Conservation (phyloP, 2,113 vertebrate genomes). For the Indicator maculatus region DNA sequence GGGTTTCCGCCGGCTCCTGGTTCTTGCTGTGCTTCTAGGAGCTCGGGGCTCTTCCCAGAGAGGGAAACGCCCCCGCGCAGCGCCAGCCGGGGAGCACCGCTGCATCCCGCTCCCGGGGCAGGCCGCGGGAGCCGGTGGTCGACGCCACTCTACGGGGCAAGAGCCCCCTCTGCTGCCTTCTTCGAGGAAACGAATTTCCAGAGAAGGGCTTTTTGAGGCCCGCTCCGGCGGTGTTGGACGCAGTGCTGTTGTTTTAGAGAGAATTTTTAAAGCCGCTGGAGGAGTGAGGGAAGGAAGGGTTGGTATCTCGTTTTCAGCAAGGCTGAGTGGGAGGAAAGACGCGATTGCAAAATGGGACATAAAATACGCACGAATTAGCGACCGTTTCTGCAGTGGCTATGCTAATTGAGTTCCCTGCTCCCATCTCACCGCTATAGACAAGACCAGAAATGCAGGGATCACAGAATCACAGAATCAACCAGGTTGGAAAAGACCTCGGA, state of each 20-base stretch:
- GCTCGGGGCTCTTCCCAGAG: accelerated
- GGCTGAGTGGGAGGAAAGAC: background rate
- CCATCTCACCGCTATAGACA: too few species aligned
- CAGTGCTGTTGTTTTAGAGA: accelerated
- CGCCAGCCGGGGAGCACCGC: too few species aligned
- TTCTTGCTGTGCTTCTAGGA: accelerated
- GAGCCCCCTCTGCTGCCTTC: slow-evolving; percentile 57
- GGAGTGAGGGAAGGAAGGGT: too few species aligned
- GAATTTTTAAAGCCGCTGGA: accelerated
- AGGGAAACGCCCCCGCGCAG: accelerated
- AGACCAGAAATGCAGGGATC: too few species aligned
- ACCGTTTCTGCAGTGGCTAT: too few species aligned
- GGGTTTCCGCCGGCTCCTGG: background rate
- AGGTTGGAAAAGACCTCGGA: too few species aligned
- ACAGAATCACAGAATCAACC: too few species aligned
- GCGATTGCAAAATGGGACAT: background rate
- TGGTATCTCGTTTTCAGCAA: background rate
- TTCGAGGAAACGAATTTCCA: background rate
- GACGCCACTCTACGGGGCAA: background rate
- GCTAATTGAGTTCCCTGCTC: too few species aligned
- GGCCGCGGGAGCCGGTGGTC: too few species aligned
- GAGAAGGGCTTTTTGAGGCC: background rate
- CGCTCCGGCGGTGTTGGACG: too few species aligned
- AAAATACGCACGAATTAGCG: too few species aligned
- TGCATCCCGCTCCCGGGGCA: too few species aligned